These are phyloP conservation scores for Mesoclemmys tuberculata DNA, from an alignment of 2,113 vertebrate genomes.

Conservation along the genomic window DNA sequence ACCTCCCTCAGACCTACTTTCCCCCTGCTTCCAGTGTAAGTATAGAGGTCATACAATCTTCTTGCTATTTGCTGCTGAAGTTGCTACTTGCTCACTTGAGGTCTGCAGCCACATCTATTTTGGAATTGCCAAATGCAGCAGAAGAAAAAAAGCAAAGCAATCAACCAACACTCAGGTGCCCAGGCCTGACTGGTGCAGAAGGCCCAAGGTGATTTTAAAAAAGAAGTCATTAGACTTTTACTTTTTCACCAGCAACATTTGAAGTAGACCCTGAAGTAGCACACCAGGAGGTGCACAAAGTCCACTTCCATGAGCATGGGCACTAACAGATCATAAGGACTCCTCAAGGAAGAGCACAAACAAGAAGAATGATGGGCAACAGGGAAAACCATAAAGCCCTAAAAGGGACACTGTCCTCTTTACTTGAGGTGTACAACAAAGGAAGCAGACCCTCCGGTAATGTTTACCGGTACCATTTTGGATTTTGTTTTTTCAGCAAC, in stretches of 20 bases:
- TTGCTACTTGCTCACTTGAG: neutral
- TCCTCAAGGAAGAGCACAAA: neutral
- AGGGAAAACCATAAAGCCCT: neutral
- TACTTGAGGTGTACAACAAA: neutral
- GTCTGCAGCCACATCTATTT: neutral
- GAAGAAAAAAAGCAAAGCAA: neutral
- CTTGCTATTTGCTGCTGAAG: neutral
- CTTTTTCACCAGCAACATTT: neutral
- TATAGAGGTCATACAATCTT: neutral
- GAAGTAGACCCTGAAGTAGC: neutral
- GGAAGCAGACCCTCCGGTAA: neutral
- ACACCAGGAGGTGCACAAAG: neutral
- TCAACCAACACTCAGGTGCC: neutral
- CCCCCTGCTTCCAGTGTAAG: neutral
- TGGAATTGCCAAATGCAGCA: neutral
- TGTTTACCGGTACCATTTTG: neutral
- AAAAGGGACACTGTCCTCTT: neutral
- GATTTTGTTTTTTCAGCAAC: neutral
- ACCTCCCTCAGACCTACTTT: neutral
- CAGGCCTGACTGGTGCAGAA: neutral
- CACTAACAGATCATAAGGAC: neutral
- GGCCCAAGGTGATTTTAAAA: neutral
- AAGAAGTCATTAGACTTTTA: neutral
- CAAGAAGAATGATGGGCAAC: neutral
- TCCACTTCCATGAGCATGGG: neutral